Evolutionary conservation across 1,140 invertebrate species (phyloP).

Genomic region (Wasmannia auropunctata): DNA sequence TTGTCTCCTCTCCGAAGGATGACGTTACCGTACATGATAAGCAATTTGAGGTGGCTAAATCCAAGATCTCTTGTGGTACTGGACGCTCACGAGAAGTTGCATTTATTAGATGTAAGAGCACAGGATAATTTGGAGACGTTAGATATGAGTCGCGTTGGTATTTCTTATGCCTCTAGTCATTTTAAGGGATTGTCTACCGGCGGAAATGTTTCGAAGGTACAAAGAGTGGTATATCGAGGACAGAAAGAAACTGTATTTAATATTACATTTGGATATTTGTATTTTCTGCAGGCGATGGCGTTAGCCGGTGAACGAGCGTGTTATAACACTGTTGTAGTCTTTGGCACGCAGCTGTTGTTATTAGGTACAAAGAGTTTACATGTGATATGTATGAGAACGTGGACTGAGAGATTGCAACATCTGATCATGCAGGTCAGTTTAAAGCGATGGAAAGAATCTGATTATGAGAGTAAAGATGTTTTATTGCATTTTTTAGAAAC

Average conservation of each 20-base stretch:
- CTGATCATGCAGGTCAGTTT: slow-evolving; percentile 86
- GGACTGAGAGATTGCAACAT: slow-evolving; percentile 92
- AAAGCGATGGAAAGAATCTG: slow-evolving; percentile 47
- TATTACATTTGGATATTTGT: not conserved
- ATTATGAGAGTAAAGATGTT: not conserved
- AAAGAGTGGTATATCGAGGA: not conserved
- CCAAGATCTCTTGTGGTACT: slow-evolving; percentile 93
- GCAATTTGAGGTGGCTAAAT: slow-evolving; percentile 95
- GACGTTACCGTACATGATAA: slow-evolving; percentile 88
- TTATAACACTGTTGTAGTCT: slow-evolving; percentile 94
- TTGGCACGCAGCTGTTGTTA: slow-evolving; percentile 93
- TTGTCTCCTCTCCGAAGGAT: slow-evolving; percentile 89
- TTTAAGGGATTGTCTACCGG: slow-evolving; percentile 94
- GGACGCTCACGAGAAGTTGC: slow-evolving; percentile 94
- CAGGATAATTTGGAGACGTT: slow-evolving; percentile 94
- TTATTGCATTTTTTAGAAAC: slow-evolving; percentile 84
- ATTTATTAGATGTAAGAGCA: slow-evolving; percentile 95
- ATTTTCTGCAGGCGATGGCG: slow-evolving; percentile 88
- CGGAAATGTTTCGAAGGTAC: slow-evolving; percentile 90
- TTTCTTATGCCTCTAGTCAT: slow-evolving; percentile 96
- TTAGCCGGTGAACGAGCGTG: slow-evolving; percentile 94
- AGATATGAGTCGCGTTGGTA: slow-evolving; percentile 92
- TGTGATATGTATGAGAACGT: slow-evolving; percentile 92
- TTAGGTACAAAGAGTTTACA: slow-evolving; percentile 94
- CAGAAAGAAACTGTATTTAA: not conserved